phyloP scores from a whole-genome alignment of 2,797 vertebrate species.

The Discoglossus pictus region DNA sequence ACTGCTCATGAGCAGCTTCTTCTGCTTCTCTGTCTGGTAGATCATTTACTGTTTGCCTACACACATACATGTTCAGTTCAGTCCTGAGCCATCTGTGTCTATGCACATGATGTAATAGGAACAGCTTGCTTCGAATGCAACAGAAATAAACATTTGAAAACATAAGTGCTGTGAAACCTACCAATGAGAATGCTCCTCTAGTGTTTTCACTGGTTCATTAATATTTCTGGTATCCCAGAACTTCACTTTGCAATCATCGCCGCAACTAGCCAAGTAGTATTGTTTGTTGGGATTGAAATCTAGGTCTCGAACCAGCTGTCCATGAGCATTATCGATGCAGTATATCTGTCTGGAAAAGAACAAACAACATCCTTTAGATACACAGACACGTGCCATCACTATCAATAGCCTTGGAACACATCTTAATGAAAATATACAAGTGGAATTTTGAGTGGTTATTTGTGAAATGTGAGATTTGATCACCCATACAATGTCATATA shows the following conservation, averaged over 20 bases:
- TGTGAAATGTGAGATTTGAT: no score
- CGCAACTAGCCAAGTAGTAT: slow-evolving; percentile 96
- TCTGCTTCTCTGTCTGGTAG: slow-evolving; percentile 12
- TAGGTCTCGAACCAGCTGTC: slow-evolving; percentile 95
- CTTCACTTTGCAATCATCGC: slow-evolving; percentile 98
- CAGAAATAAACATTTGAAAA: slow-evolving; percentile 38
- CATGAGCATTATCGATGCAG: slow-evolving; percentile 94
- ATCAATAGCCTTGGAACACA: background rate
- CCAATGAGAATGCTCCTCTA: slow-evolving; percentile 98
- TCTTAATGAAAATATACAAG: background rate
- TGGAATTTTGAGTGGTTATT: no score
- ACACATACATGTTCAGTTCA: slow-evolving; percentile 34
- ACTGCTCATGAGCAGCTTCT: slow-evolving; percentile 6
- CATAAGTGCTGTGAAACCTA: slow-evolving; percentile 52
- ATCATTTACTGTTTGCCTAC: slow-evolving; percentile 39
- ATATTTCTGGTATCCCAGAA: slow-evolving; percentile 95
- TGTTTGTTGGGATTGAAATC: slow-evolving; percentile 99
- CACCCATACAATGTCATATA: no score
- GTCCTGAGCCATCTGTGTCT: slow-evolving; percentile 34
- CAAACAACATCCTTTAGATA: slow-evolving; percentile 26
- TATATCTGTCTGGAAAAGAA: slow-evolving; percentile 87
- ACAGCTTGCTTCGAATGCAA: slow-evolving; percentile 42
- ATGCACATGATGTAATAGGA: slow-evolving; percentile 30
- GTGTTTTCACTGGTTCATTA: slow-evolving; percentile 86
- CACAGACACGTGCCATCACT: slow-evolving; percentile 14